These are phyloP conservation scores for Coptotermes formosanus DNA, from an alignment of 1,140 invertebrate genomes.

Conservation along the genomic window DNA sequence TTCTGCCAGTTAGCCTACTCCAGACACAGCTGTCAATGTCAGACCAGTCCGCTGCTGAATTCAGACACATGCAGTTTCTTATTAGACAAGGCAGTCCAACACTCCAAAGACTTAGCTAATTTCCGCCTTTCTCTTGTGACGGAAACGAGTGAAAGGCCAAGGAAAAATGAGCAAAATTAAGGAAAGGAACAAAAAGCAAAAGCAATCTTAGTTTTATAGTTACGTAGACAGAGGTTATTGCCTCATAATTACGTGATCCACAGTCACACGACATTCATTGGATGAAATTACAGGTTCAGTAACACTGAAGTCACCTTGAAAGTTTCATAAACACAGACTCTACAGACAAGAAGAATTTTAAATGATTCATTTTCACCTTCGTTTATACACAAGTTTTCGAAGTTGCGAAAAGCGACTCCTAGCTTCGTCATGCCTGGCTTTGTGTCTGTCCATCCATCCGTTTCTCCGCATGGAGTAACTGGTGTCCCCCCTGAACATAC, in stretches of 20 bases:
- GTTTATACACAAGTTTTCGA: too few relatives aligned
- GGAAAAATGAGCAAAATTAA: background rate
- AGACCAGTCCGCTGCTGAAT: background rate
- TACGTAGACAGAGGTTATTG: background rate
- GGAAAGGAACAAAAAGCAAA: background rate
- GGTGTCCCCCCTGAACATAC: too few relatives aligned
- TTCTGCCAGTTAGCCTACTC: background rate
- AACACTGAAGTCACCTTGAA: too few relatives aligned
- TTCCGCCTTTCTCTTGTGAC: background rate
- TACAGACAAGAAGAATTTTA: too few relatives aligned
- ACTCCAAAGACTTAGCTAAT: conserved; percentile 12
- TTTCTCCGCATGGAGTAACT: too few relatives aligned
- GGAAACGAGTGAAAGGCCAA: background rate
- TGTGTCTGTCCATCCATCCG: too few relatives aligned
- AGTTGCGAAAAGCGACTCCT: too few relatives aligned
- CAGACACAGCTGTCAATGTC: background rate
- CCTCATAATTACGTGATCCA: background rate
- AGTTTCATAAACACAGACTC: too few relatives aligned
- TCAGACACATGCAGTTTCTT: background rate
- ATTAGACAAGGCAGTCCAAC: background rate
- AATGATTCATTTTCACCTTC: too few relatives aligned
- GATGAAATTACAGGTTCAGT: background rate
- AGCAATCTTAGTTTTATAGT: conserved; percentile 19
- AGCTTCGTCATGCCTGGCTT: too few relatives aligned
- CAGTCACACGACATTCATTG: background rate